Evolutionary conservation across 2,797 vertebrate species (phyloP).

Genomic region (Hippopotamyrus pictus): DNA sequence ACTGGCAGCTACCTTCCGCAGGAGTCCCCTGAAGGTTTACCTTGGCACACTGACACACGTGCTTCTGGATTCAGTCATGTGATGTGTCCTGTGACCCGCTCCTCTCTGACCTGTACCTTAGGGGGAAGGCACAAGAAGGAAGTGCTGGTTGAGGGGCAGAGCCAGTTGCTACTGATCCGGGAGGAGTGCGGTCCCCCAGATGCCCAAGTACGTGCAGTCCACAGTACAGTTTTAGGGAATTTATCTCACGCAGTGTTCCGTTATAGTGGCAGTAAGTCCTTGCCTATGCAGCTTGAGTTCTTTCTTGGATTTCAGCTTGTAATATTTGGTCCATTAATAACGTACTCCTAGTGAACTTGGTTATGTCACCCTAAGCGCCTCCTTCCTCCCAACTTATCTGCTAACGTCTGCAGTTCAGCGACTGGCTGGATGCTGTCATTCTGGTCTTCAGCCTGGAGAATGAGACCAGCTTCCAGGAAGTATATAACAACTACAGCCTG

Average conservation of each 20-base stretch:
- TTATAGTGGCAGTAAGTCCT: background rate
- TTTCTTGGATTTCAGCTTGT: background rate
- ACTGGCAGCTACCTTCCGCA: constrained; percentile 81
- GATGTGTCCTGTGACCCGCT: background rate
- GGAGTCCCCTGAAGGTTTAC: constrained; percentile 80
- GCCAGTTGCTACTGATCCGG: constrained; percentile 81
- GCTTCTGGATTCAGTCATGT: background rate
- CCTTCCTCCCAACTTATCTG: background rate
- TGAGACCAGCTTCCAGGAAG: constrained; percentile 84
- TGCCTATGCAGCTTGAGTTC: background rate
- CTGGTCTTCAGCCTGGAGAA: constrained; percentile 93
- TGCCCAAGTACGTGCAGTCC: constrained; percentile 61
- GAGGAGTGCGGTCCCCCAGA: constrained; percentile 79
- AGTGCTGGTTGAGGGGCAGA: constrained; percentile 81
- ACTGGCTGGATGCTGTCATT: constrained; percentile 86
- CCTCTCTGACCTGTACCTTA: constrained; percentile 38
- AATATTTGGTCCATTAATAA: background rate
- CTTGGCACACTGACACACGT: background rate
- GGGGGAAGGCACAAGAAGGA: constrained; percentile 88
- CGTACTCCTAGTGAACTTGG: background rate
- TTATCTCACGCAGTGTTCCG: background rate
- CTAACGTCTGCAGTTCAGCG: constrained; percentile 66
- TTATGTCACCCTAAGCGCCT: background rate
- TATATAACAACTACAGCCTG: constrained; percentile 73
- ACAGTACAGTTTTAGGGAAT: background rate